Evolutionary conservation across 2,888 invertebrate genomes (phyloP).

Genomic region (Apamea crenata): DNA sequence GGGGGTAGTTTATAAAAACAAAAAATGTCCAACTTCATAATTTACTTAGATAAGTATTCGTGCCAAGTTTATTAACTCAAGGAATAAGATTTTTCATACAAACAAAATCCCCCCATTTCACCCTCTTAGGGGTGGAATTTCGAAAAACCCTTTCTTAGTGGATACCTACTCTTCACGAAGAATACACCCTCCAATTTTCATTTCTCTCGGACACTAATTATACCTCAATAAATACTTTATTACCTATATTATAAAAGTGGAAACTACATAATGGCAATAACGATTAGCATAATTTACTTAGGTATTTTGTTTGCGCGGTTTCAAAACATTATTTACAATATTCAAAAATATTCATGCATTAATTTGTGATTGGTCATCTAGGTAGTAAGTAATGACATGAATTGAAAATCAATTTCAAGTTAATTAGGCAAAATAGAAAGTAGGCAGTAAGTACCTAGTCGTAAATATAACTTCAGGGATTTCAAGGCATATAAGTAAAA

Average conservation of each 20-base stretch:
- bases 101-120: no score
- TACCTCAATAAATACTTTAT: background rate
- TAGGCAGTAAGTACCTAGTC: background rate
- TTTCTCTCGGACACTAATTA: no score
- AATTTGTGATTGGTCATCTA: slow-evolving; percentile 7
- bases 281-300: background rate
- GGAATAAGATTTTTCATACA: no score
- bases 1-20: no score
- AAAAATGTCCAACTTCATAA: no score
- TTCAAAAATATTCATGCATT: slow-evolving; percentile 4
- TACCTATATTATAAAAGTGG: background rate
- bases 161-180: no score
- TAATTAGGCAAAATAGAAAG: background rate
- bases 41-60: no score
- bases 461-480: background rate
- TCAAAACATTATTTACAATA: background rate
- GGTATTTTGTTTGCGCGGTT: background rate
- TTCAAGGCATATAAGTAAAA: background rate
- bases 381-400: background rate
- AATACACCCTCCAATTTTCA: no score
- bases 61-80: no score
- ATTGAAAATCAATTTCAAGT: background rate
- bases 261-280: background rate
- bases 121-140: no score
- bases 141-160: no score